Percentiles rank a stretch among this genome's conserved stretches.
phyloP scores from a whole-genome alignment of 2,797 vertebrate genomes.

The Gymnothorax javanicus region DNA sequence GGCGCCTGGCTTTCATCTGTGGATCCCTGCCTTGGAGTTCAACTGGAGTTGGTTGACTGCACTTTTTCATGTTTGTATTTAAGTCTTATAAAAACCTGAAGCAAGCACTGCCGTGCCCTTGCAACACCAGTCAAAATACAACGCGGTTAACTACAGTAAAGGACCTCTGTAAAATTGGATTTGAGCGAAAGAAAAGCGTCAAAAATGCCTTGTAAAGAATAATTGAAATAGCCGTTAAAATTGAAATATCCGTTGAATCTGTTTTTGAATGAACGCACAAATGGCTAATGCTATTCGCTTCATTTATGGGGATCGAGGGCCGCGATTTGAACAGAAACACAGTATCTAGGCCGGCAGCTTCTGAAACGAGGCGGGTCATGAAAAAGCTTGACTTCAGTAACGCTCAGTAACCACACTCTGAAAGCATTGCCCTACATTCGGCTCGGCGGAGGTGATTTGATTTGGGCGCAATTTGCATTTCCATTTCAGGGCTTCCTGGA shows the following conservation, averaged over 20 bases:
- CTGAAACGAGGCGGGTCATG: not conserved
- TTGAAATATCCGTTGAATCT: not conserved
- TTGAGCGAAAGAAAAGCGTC: not conserved
- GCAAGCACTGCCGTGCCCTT: not conserved
- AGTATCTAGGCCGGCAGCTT: not conserved
- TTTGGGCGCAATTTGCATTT: conserved; percentile 12
- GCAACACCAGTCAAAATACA: not conserved
- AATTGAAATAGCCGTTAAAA: not conserved
- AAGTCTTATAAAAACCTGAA: not conserved
- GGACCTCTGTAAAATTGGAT: not conserved
- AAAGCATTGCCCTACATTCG: not conserved
- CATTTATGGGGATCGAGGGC: not conserved
- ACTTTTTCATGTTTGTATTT: not conserved
- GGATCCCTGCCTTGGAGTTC: not conserved
- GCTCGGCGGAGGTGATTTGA: not conserved
- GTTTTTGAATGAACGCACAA: not conserved
- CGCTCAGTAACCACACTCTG: not conserved
- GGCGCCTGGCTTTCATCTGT: not conserved
- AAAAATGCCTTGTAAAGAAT: not conserved
- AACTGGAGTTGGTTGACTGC: conserved; percentile 6
- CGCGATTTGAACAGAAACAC: not conserved
- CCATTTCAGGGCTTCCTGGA: not conserved
- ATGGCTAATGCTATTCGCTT: not conserved
- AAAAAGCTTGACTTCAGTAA: not conserved
- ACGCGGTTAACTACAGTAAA: not conserved